Evolutionary conservation across 2,888 invertebrate species (phyloP), one percentile per base, ranked within the genome.

Genomic region (Papilio demoleus): DNA sequence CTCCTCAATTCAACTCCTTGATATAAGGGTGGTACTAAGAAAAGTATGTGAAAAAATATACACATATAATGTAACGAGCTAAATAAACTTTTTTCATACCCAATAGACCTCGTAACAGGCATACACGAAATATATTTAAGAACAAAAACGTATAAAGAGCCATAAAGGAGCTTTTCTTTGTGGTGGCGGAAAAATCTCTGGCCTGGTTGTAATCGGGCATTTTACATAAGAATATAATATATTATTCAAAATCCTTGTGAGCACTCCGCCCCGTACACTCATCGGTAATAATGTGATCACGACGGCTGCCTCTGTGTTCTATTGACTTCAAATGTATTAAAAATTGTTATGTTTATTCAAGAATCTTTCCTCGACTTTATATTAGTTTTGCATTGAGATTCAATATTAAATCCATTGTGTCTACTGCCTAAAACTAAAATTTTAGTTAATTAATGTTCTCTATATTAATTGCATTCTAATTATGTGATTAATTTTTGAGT

Each of bases 141-240:
- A 88, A 88, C 83, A 87, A 87, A 87, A 88, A 88, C 84, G 81
- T 87, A 90, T 88, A 87, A 90, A 89, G 85, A 83, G 83, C 84
- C 85, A 88, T 90, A 90, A 92, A 92, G 79, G 87, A 87, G 87
- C 84, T 88, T 86, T 88, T 76, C 80, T 86, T 82, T 87, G 86
- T 85, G 84, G 80, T 78, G 79, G 77, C 82, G 80, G 83, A 83
- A 82, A 90, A 89, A 92, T 91, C 90, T 90, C 88, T 77, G 79
- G 81, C 87, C 86, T 87, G 89, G 88, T 80, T 85, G 88, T 90
- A 91, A 92, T 92, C 92, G 92, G 88, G 85, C 90, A 90, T 92
- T 92, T 92, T 91, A 90, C 92, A 92, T 92, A 92, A 86, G 90
- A 90, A 92, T 90, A 90, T 91, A 88, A 92, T 92, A 92, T 91